A percentile compares a stretch with the other conserved stretches of the same genome.
phyloP scores from a whole-genome alignment of 2,113 vertebrate species.

The human (Homo sapiens) region DNA sequence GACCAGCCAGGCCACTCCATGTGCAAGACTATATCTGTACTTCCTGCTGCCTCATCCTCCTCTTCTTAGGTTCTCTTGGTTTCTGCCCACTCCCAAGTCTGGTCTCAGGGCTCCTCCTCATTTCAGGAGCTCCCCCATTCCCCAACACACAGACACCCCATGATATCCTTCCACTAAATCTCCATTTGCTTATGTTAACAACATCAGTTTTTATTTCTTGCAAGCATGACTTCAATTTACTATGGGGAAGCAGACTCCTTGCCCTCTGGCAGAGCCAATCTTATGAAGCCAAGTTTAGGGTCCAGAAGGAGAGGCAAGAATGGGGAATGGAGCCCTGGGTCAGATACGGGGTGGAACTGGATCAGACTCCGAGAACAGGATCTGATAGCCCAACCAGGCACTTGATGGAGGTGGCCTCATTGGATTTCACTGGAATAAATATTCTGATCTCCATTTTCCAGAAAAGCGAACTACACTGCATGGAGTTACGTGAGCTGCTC shows the following conservation, averaged over 20 bases:
- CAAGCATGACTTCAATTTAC: neutral
- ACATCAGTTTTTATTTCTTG: neutral
- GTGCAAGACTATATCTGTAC: neutral
- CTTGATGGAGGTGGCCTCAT: neutral
- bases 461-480: neutral
- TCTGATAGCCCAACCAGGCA: neutral
- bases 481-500: neutral
- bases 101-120: neutral
- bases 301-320: neutral
- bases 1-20: rapidly evolving
- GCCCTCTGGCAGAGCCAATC: neutral
- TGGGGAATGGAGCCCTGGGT: no score
- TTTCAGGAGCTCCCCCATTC: neutral
- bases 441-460: neutral
- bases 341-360: neutral
- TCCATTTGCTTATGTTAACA: neutral
- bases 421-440: neutral
- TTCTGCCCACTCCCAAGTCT: neutral
- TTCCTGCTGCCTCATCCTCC: rapidly evolving
- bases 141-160: neutral
- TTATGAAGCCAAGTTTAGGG: neutral
- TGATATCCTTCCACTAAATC: no score
- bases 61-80: neutral
- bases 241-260: neutral
- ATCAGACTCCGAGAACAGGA: rapidly evolving